These are phyloP conservation scores for Pelecanoides urinatrix DNA, from an alignment of 2,113 vertebrate species.

Conservation along the genomic window DNA sequence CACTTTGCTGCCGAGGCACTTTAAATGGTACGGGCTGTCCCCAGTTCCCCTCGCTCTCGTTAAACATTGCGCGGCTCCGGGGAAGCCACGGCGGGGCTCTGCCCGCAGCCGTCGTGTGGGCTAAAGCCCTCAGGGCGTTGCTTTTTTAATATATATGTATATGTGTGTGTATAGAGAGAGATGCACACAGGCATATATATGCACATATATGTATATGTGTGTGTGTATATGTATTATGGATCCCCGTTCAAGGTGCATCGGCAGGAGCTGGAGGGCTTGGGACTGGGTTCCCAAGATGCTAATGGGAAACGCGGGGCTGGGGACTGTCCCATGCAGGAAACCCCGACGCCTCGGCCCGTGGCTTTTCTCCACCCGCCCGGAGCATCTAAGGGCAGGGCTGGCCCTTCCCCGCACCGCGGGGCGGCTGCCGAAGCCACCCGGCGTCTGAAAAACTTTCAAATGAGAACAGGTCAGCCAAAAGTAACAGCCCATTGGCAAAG, in stretches of 20 bases:
- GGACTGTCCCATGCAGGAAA: not conserved
- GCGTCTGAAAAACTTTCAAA: slow-evolving; percentile 31
- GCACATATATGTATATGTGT: not conserved
- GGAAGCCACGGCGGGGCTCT: not conserved
- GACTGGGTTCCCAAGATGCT: not conserved
- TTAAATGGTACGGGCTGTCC: not conserved
- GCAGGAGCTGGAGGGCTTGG: not conserved
- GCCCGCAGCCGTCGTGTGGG: not conserved
- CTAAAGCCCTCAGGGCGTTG: not conserved
- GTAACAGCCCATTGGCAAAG: slow-evolving; percentile 16
- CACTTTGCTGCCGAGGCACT: slow-evolving; percentile 12
- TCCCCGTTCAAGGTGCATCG: accelerated
- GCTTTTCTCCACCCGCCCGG: not conserved
- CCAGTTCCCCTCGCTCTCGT: not conserved
- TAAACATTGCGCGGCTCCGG: not conserved
- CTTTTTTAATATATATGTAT: not conserved
- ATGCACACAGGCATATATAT: accelerated
- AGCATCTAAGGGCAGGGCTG: not conserved
- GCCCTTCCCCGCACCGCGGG: not conserved
- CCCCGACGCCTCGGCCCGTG: accelerated
- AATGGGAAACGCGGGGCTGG: not conserved
- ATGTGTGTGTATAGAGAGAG: not conserved
- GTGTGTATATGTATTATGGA: accelerated
- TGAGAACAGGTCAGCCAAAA: slow-evolving; percentile 45
- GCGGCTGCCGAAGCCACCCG: not conserved